Evolutionary conservation across 2,888 invertebrate species (phyloP).

Genomic region (Hydraecia micacea): DNA sequence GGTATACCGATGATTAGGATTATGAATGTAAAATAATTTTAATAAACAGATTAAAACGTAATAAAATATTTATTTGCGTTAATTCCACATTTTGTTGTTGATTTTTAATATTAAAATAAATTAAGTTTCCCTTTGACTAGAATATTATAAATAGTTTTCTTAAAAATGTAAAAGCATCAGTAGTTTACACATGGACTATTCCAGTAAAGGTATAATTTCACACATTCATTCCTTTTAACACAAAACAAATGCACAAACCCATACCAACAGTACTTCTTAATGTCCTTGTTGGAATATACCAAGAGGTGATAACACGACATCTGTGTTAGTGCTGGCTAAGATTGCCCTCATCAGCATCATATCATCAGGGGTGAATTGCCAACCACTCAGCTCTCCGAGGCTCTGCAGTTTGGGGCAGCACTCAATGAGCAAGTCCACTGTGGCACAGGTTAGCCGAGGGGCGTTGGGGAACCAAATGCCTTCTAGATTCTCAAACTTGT

Average conservation of each 20-base stretch:
- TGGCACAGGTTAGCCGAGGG: constrained; percentile 90
- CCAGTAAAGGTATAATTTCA: constrained; percentile 3
- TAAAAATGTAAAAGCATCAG: constrained; percentile 19
- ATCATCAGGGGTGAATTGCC: constrained; percentile 92
- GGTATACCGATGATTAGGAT: background rate
- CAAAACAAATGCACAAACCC: constrained; percentile 49
- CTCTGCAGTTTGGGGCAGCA: constrained; percentile 92
- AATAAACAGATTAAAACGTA: constrained; percentile 59
- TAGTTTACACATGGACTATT: constrained; percentile 7
- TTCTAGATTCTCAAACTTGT: constrained; percentile 91
- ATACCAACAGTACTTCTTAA: constrained; percentile 51
- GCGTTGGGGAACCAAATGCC: constrained; percentile 93
- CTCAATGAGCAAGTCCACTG: constrained; percentile 92
- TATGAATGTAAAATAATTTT: background rate
- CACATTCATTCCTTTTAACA: background rate
- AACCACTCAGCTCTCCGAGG: constrained; percentile 92
- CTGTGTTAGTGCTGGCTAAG: constrained; percentile 92
- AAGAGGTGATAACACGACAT: constrained; percentile 91
- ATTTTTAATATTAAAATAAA: constrained; percentile 34
- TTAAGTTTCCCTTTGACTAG: constrained; percentile 49
- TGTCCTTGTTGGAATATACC: constrained; percentile 88
- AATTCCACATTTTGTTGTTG: constrained; percentile 28
- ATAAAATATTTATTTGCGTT: constrained; percentile 62
- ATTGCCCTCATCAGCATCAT: constrained; percentile 92
- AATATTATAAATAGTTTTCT: constrained; percentile 33